These are phyloP conservation scores for Lophotriccus pileatus DNA, from an alignment of 2,797 vertebrate species.

Conservation along the genomic window DNA sequence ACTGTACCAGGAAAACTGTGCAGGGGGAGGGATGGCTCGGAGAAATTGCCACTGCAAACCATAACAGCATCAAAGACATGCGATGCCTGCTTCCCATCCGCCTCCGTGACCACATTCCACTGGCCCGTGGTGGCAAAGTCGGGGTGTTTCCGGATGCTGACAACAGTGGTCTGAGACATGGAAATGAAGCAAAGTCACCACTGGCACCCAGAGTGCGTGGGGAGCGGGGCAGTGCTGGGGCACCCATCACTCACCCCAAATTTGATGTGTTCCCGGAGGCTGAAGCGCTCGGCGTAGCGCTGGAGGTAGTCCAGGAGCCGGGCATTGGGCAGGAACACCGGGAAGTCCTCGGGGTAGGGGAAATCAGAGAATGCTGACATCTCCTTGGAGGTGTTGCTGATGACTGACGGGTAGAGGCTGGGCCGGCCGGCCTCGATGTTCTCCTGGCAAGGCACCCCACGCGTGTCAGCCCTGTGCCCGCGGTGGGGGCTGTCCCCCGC, in stretches of 20 bases:
- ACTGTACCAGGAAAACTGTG: slow-evolving; percentile 80
- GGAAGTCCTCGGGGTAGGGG: slow-evolving; percentile 86
- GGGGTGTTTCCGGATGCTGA: slow-evolving; percentile 74
- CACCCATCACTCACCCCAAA: slow-evolving; percentile 77
- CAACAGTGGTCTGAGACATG: slow-evolving; percentile 77
- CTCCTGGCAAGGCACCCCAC: slow-evolving; percentile 69
- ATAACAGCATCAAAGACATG: slow-evolving; percentile 84
- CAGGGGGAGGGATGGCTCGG: slow-evolving; percentile 76
- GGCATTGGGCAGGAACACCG: slow-evolving; percentile 85
- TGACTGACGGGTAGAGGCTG: slow-evolving; percentile 87
- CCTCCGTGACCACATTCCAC: slow-evolving; percentile 84
- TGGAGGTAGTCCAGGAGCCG: slow-evolving; percentile 86
- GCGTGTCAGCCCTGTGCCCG: rapidly evolving
- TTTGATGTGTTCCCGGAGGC: slow-evolving; percentile 77
- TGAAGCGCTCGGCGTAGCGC: slow-evolving; percentile 79
- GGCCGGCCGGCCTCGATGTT: slow-evolving; percentile 81
- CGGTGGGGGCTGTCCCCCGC: rapidly evolving
- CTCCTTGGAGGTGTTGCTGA: slow-evolving; percentile 92
- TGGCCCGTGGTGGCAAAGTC: slow-evolving; percentile 83
- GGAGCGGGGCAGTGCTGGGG: rapidly evolving
- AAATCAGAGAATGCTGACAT: slow-evolving; percentile 90
- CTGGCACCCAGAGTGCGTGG: rapidly evolving
- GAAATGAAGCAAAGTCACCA: rapidly evolving
- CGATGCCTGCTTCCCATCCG: slow-evolving; percentile 71
- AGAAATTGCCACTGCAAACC: slow-evolving; percentile 84